Conservation (phyloP, 1,140 invertebrate species). For the Diprion similis region DNA sequence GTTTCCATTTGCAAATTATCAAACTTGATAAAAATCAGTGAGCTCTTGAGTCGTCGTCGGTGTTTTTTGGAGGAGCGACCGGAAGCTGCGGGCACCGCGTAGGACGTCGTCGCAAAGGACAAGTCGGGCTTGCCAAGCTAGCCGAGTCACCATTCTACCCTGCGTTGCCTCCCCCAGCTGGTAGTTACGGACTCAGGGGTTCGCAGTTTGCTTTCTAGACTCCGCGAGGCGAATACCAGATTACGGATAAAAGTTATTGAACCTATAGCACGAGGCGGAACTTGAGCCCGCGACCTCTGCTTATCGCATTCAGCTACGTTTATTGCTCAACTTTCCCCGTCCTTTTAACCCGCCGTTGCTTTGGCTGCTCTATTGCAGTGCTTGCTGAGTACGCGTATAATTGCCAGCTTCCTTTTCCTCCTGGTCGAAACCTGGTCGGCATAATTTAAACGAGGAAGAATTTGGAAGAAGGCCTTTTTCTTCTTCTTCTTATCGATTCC, state of each 20-base stretch:
- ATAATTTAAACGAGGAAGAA: too few species aligned
- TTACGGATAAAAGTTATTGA: conserved; percentile 4
- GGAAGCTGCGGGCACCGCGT: too few species aligned
- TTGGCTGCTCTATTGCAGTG: too few species aligned
- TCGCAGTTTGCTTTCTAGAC: conserved; percentile 2
- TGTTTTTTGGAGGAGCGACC: too few species aligned
- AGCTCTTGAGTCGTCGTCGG: too few species aligned
- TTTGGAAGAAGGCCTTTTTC: too few species aligned
- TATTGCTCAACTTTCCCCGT: conserved; percentile 1
- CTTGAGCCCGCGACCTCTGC: background rate
- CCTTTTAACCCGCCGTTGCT: background rate
- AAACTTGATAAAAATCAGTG: too few species aligned
- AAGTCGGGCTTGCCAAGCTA: background rate
- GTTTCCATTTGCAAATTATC: too few species aligned
- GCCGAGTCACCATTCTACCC: background rate
- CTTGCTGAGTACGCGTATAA: too few species aligned
- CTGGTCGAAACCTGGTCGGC: too few species aligned
- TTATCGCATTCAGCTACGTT: conserved; percentile 2
- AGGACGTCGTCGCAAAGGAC: background rate
- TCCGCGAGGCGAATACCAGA: background rate
- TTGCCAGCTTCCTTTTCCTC: too few species aligned
- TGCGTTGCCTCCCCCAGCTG: background rate
- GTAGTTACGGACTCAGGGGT: conserved; percentile 1
- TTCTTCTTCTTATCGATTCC: too few species aligned
- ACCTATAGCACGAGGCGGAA: background rate